Base-by-base conservation (phyloP, 2,888 invertebrate genomes). In the Apoderus coryli region DNA sequence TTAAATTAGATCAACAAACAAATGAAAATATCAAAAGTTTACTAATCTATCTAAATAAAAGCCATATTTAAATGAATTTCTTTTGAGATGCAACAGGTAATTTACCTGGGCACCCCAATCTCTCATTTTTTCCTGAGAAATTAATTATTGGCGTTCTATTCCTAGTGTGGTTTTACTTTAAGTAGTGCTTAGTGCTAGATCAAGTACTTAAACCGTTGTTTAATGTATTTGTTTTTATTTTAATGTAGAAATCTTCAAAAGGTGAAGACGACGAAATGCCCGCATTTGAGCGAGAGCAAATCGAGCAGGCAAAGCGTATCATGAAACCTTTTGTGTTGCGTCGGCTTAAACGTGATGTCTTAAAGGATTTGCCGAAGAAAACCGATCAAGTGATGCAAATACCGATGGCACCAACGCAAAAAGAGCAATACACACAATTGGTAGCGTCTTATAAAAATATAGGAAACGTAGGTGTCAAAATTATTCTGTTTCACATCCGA, bases 291-390 rank as follows among this genome's bases (percentile, higher is more conserved):
- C 72, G 76, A 50, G 78, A 84, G 33, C 84, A 90, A 56, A 82
- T 96, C 24, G 75, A 76, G 9, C 85, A 92, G 48, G 95, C 95
- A 0, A 93, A 95, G 53, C 68, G 79, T 28, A 93, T 96, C 42
- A 90, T 96, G 82, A 84, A 82, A 54, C 96, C 96, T 0, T 96
- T 96, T 55, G 76, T 95, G 3, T 63, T 96, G 25, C 64, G 95
- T 10, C 64, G 96, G 33, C 61, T 93, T 26, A 95, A 95, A 57
- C 60, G 68, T 12, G 86, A 92, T 44, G 92, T 92, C 0, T 63
- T 88, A 0, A 71, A 74, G 33, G 82, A 88, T 56, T 59, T 96
- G 45, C 95, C 95, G 0, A 59, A 67, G 44, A 96, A 95, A 60
- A 68, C 64, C 2, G 82, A 88, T 38, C 61, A 69, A 28, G 67